Evolutionary conservation across 2,888 invertebrate species (phyloP).

Genomic region (Marronus borbonicus): DNA sequence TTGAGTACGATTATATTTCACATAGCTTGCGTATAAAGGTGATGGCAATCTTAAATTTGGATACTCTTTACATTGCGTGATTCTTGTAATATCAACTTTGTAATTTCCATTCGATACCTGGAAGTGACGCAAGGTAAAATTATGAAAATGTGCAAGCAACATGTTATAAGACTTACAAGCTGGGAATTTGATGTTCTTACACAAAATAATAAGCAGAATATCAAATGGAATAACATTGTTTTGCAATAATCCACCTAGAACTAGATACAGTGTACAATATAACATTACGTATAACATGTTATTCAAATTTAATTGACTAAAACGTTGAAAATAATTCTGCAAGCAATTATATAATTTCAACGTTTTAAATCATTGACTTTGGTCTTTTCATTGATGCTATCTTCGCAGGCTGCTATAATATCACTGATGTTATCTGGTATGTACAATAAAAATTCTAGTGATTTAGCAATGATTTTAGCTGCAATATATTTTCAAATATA

Average conservation of each 20-base stretch:
- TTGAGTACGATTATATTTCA: slow-evolving; percentile 45
- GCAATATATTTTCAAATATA: too few relatives aligned
- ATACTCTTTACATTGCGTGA: slow-evolving; percentile 43
- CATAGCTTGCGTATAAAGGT: slow-evolving; percentile 44
- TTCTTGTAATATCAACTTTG: slow-evolving; percentile 40
- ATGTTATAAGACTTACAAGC: neutral
- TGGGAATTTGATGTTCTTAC: neutral
- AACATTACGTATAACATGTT: neutral
- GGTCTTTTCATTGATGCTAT: too few relatives aligned
- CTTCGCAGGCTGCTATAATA: too few relatives aligned
- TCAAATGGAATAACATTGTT: neutral
- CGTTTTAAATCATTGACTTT: too few relatives aligned
- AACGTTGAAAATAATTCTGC: neutral
- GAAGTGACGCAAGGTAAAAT: neutral
- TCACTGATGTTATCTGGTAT: too few relatives aligned
- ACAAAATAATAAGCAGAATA: neutral
- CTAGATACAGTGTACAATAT: neutral
- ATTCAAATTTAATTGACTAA: neutral
- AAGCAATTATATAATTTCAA: too few relatives aligned
- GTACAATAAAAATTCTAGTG: too few relatives aligned
- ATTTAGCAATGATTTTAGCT: too few relatives aligned
- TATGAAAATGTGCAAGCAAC: too few relatives aligned
- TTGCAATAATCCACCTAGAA: neutral
- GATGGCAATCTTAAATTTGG: slow-evolving; percentile 39
- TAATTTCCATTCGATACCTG: slow-evolving; percentile 47